These are phyloP conservation scores for Drosophila yakuba DNA, from an alignment of 1,140 invertebrate species.

Conservation along the genomic window DNA sequence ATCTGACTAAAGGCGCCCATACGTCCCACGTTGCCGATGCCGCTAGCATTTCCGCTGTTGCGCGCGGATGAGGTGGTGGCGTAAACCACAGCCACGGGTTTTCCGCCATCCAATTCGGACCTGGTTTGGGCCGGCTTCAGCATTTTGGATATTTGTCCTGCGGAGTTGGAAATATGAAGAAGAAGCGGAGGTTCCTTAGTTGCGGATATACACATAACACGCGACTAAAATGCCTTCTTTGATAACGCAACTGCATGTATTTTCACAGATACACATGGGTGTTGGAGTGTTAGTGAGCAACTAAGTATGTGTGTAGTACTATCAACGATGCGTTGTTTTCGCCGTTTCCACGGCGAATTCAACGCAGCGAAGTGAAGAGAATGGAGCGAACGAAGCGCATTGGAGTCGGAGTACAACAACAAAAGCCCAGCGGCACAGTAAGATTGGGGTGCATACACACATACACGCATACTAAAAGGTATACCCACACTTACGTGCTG, in stretches of 20 bases:
- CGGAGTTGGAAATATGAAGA: slow-evolving; percentile 12
- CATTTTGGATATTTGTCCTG: slow-evolving; percentile 78
- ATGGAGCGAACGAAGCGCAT: slow-evolving; percentile 37
- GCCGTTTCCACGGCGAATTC: slow-evolving; percentile 12
- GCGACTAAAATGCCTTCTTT: slow-evolving; percentile 27
- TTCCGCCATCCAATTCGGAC: slow-evolving; percentile 57
- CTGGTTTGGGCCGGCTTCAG: slow-evolving; percentile 72
- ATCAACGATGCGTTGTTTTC: slow-evolving; percentile 33
- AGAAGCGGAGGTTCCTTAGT: slow-evolving; percentile 22
- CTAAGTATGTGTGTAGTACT: slow-evolving; percentile 9
- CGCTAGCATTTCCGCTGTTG: slow-evolving; percentile 48
- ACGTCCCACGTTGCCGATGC: slow-evolving; percentile 58
- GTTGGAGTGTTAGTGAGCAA: neutral
- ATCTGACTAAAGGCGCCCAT: slow-evolving; percentile 78
- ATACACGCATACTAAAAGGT: slow-evolving; percentile 1
- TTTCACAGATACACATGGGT: slow-evolving; percentile 34
- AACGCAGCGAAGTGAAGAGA: slow-evolving; percentile 1
- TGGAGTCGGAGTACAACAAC: slow-evolving; percentile 45
- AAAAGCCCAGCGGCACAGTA: slow-evolving; percentile 11
- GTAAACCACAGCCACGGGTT: slow-evolving; percentile 52
- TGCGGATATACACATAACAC: slow-evolving; percentile 34
- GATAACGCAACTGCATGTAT: slow-evolving; percentile 33
- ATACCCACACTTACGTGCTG: slow-evolving; percentile 6
- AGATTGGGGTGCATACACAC: slow-evolving; percentile 46
- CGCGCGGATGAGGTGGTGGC: slow-evolving; percentile 56